Conservation (phyloP, 1,140 invertebrate species). For the Planococcus citri region DNA sequence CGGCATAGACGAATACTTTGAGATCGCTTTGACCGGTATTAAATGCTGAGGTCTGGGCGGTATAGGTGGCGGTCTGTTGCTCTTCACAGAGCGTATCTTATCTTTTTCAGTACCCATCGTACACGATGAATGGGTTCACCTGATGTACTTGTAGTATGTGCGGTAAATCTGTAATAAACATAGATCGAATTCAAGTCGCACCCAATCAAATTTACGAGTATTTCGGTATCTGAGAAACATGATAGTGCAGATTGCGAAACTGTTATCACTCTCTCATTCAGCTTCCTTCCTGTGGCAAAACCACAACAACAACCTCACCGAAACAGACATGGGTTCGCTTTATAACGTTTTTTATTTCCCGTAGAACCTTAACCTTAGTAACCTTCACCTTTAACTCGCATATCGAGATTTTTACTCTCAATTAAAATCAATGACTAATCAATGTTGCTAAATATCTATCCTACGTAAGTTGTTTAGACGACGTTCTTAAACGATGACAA, state of each 20-base stretch:
- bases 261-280: no score
- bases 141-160: no score
- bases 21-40: slow-evolving; percentile 52
- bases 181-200: no score
- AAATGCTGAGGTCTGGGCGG: slow-evolving; percentile 56
- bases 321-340: neutral
- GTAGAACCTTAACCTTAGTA: no score
- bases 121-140: neutral
- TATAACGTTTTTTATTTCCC: no score
- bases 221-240: neutral
- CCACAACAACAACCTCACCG: neutral
- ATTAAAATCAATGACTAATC: neutral
- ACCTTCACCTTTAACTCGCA: neutral
- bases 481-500: neutral
- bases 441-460: neutral
- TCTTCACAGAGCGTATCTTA: neutral
- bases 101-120: slow-evolving; percentile 11
- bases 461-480: no score
- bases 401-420: neutral
- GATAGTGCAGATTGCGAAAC: neutral
- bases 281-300: neutral
- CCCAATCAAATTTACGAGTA: no score
- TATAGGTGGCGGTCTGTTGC: slow-evolving; percentile 45
- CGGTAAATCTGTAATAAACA: no score
- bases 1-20: slow-evolving; percentile 33